A percentile compares a stretch with the other conserved stretches of the same genome.
Conservation (phyloP, 2,888 invertebrate species). For the Mythimna pallens region DNA sequence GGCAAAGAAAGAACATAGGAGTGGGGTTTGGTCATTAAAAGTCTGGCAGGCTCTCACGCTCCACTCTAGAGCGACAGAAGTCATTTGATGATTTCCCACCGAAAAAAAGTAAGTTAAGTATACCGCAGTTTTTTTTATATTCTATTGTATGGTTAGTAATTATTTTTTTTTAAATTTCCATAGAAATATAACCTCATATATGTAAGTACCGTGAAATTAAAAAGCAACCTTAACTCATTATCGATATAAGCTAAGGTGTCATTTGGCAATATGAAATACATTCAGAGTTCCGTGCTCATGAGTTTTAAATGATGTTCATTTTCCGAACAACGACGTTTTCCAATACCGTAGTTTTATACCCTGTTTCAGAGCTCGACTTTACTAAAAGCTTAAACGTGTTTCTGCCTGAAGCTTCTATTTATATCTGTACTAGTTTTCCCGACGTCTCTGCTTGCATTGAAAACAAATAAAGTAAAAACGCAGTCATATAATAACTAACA, state of each 20-base stretch:
- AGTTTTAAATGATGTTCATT: neutral
- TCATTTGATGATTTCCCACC: too few species aligned
- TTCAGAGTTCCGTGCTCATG: neutral
- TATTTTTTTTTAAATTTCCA: too few species aligned
- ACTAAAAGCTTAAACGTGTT: slow-evolving; percentile 48
- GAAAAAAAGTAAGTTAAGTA: too few species aligned
- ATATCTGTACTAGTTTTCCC: neutral
- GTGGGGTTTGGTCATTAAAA: too few species aligned
- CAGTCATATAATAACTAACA: neutral
- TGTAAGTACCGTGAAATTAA: neutral
- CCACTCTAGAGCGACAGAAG: too few species aligned
- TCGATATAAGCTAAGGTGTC: neutral
- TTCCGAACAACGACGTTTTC: slow-evolving; percentile 4
- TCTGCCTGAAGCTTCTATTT: slow-evolving; percentile 26
- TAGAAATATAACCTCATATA: too few species aligned
- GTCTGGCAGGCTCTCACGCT: too few species aligned
- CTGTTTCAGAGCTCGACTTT: slow-evolving; percentile 17
- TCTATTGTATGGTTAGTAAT: too few species aligned
- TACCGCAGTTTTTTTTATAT: too few species aligned
- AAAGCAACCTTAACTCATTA: neutral
- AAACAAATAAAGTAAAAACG: neutral
- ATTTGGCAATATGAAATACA: neutral
- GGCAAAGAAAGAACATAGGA: too few species aligned
- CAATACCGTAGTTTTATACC: slow-evolving; percentile 7
- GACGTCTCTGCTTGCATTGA: neutral